These are phyloP conservation scores for Oryzias curvinotus DNA, from an alignment of 2,113 vertebrate species.

Conservation along the genomic window DNA sequence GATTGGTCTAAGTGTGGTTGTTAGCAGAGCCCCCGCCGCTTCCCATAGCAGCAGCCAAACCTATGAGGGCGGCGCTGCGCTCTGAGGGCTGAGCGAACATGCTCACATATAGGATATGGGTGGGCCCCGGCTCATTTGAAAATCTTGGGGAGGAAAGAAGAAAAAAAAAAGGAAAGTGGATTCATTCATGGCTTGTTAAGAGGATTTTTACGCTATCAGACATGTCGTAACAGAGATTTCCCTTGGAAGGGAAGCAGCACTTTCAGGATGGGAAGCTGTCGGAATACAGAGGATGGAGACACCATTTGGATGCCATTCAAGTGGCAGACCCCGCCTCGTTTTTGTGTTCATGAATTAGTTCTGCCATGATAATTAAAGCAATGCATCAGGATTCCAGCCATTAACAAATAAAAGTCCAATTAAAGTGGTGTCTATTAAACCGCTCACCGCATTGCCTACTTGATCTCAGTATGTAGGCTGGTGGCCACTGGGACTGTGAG, in stretches of 20 bases:
- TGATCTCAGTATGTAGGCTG: constrained; percentile 66
- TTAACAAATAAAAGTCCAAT: constrained; percentile 72
- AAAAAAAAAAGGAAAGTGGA: constrained; percentile 25
- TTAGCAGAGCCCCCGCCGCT: constrained; percentile 32
- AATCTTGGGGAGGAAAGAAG: neutral
- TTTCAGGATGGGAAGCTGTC: constrained; percentile 23
- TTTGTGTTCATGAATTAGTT: constrained; percentile 59
- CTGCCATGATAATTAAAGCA: constrained; percentile 67
- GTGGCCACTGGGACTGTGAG: constrained; percentile 60
- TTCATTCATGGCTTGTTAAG: constrained; percentile 48
- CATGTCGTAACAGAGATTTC: constrained; percentile 45
- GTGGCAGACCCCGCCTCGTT: constrained; percentile 36
- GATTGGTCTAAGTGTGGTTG: constrained; percentile 44
- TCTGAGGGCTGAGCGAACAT: constrained; percentile 42
- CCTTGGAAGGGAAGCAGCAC: constrained; percentile 11
- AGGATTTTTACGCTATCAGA: constrained; percentile 36
- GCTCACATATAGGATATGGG: constrained; percentile 48
- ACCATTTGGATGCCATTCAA: constrained; percentile 21
- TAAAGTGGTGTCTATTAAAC: constrained; percentile 63
- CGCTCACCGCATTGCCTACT: constrained; percentile 54
- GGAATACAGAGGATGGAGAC: constrained; percentile 5
- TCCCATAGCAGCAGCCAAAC: constrained; percentile 36
- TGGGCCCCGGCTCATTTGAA: constrained; percentile 30
- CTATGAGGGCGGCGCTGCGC: constrained; percentile 32
- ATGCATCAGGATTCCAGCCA: constrained; percentile 68